Percentiles rank a stretch among this genome's conserved stretches.
Evolutionary conservation across 2,797 vertebrate species (phyloP).

Genomic region (Rallus crepitans): DNA sequence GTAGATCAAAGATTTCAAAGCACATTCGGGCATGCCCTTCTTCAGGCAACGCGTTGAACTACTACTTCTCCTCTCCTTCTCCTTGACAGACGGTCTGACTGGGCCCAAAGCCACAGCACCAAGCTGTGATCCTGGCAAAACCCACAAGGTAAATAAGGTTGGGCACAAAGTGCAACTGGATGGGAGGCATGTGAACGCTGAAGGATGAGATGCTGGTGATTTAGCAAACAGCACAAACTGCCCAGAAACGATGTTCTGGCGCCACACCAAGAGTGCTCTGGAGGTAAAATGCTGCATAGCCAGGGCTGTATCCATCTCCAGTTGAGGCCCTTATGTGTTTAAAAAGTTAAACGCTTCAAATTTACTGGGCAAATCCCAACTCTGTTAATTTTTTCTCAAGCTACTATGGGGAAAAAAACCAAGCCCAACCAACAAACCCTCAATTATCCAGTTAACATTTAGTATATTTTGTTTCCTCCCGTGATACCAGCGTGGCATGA

Average conservation of each 20-base stretch:
- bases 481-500: neutral
- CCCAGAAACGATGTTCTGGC: neutral
- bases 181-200: neutral
- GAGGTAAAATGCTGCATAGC: neutral
- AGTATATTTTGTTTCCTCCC: neutral
- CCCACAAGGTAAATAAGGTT: conserved; percentile 53
- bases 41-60: conserved; percentile 20
- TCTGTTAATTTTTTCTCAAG: neutral
- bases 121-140: conserved; percentile 70
- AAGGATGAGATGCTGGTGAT: neutral
- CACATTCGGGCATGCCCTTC: conserved; percentile 32
- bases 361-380: neutral
- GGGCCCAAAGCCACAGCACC: conserved; percentile 43
- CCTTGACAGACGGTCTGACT: conserved; percentile 50
- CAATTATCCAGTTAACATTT: neutral
- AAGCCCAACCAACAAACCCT: rapidly evolving
- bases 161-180: conserved; percentile 32
- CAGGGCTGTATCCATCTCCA: neutral
- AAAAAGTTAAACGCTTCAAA: neutral
- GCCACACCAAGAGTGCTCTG: neutral
- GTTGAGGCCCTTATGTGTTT: neutral
- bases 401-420: neutral
- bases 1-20: conserved; percentile 14
- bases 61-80: conserved; percentile 26
- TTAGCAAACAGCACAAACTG: neutral